Evolutionary conservation across 2,797 vertebrate species (phyloP).

Genomic region (Percopsis omiscomaycus): DNA sequence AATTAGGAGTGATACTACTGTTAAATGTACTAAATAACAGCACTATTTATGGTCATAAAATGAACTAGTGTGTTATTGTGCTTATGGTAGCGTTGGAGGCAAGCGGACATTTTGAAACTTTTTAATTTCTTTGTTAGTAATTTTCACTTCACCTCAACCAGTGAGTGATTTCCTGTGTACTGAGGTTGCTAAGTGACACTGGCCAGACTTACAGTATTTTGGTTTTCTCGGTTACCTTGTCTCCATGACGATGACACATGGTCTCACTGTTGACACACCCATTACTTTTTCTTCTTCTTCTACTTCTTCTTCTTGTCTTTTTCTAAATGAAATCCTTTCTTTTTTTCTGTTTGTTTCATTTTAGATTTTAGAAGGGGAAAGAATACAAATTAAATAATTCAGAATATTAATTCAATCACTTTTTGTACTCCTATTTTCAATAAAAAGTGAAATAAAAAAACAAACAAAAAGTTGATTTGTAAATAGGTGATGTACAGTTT

Average conservation of each 20-base stretch:
- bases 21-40: constrained; percentile 71
- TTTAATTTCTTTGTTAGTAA: constrained; percentile 57
- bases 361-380: constrained; percentile 80
- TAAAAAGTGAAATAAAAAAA: constrained; percentile 77
- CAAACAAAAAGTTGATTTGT: constrained; percentile 85
- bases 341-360: constrained; percentile 73
- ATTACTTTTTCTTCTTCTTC: constrained; percentile 35
- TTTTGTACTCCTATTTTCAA: constrained; percentile 87
- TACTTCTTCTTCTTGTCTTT: constrained; percentile 35
- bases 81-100: constrained; percentile 69
- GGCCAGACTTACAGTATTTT: constrained; percentile 63
- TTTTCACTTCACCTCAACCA: constrained; percentile 52
- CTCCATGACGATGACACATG: constrained; percentile 65
- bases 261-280: constrained; percentile 59
- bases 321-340: constrained; percentile 48
- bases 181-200: constrained; percentile 66
- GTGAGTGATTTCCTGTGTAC: constrained; percentile 52
- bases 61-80: constrained; percentile 66
- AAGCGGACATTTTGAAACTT: constrained; percentile 66
- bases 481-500: constrained; percentile 97
- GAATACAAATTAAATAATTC: constrained; percentile 78
- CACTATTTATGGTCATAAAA: constrained; percentile 69
- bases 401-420: constrained; percentile 83
- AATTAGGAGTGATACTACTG: constrained; percentile 70
- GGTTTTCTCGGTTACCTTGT: constrained; percentile 58